Conservation (phyloP, 1,140 invertebrate genomes). For the Drosophila parvula region DNA sequence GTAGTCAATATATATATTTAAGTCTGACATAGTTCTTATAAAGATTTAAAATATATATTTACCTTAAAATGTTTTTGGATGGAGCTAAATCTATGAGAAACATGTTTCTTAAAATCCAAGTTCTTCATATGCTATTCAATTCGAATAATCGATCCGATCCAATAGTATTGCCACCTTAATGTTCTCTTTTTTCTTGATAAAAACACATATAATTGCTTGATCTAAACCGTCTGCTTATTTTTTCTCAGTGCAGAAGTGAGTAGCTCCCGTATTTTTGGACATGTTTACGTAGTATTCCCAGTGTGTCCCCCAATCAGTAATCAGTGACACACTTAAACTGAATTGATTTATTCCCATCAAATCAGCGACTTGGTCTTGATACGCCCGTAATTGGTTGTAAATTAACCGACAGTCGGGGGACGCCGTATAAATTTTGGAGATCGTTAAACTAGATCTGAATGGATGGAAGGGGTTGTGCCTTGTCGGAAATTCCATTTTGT, state of each 20-base stretch:
- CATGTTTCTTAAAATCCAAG: too few relatives aligned
- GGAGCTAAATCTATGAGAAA: too few relatives aligned
- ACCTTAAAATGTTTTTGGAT: not conserved
- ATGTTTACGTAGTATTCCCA: constrained; percentile 25
- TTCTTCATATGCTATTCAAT: too few relatives aligned
- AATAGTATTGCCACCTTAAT: too few relatives aligned
- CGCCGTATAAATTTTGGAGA: constrained; percentile 23
- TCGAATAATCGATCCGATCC: not conserved
- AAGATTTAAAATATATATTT: not conserved
- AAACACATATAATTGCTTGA: too few relatives aligned
- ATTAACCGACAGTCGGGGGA: constrained; percentile 45
- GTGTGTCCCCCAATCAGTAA: constrained; percentile 59
- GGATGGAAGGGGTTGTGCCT: not conserved
- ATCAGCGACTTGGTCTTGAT: constrained; percentile 70
- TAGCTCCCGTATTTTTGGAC: constrained; percentile 13
- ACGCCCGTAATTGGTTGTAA: constrained; percentile 82
- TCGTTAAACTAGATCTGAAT: constrained; percentile 14
- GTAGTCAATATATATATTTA: too few relatives aligned
- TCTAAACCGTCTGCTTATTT: not conserved
- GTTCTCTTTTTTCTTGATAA: too few relatives aligned
- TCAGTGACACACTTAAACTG: constrained; percentile 80
- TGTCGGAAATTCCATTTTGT: not conserved
- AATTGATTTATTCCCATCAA: constrained; percentile 82
- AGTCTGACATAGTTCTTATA: too few relatives aligned
- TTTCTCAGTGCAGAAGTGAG: constrained; percentile 10